phyloP scores from a whole-genome alignment of 2,888 invertebrate species.

The Acanthoscelides obtectus region DNA sequence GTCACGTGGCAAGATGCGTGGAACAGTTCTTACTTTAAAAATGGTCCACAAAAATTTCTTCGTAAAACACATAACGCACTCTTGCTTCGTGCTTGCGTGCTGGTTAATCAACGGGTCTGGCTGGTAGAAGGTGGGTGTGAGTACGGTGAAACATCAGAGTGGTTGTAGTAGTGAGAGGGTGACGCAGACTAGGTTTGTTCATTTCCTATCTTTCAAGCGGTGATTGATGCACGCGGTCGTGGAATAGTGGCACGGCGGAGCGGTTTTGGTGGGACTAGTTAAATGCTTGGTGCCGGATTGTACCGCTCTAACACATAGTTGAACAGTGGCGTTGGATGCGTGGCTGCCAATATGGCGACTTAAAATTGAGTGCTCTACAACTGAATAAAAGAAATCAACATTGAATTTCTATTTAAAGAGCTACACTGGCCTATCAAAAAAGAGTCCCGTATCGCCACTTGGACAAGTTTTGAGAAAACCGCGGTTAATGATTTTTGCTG shows the following conservation, averaged over 20 bases:
- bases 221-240: conserved; percentile 43
- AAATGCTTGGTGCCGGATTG: conserved; percentile 13
- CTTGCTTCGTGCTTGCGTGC: conserved; percentile 27
- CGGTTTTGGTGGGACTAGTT: conserved; percentile 11
- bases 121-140: conserved; percentile 9
- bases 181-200: conserved; percentile 43
- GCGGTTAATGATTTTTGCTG: too few relatives aligned
- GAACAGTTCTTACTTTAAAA: too few relatives aligned
- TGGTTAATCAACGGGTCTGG: conserved; percentile 31
- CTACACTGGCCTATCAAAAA: too few relatives aligned
- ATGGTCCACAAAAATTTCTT: too few relatives aligned
- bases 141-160: conserved; percentile 30
- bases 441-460: too few relatives aligned
- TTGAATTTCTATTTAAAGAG: too few relatives aligned
- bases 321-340: not conserved
- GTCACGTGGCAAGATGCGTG: too few relatives aligned
- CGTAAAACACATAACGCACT: too few relatives aligned
- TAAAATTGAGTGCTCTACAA: too few relatives aligned
- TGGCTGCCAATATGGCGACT: too few relatives aligned
- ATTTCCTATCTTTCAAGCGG: conserved; percentile 48
- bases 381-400: too few relatives aligned
- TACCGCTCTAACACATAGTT: not conserved
- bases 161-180: conserved; percentile 32
- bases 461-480: too few relatives aligned
- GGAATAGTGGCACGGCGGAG: conserved; percentile 21